These are phyloP conservation scores for Otis tarda DNA, from an alignment of 2,113 vertebrate species.

Conservation along the genomic window DNA sequence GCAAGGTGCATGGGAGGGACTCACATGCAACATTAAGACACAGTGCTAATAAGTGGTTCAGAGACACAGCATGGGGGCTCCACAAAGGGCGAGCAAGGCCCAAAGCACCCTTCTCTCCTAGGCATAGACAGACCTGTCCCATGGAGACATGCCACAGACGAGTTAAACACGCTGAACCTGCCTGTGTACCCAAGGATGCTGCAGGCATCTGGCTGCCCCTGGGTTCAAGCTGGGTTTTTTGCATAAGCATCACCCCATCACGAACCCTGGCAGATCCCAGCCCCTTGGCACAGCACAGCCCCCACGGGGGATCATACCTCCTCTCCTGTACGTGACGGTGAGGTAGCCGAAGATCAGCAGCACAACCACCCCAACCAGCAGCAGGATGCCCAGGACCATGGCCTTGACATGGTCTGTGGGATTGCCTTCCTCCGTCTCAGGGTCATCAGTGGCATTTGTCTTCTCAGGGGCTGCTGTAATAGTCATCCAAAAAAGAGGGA, in stretches of 20 bases:
- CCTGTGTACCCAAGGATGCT: neutral
- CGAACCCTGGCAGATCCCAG: neutral
- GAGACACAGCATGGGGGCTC: neutral
- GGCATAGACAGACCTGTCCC: neutral
- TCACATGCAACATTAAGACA: neutral
- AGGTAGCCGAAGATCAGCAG: constrained; percentile 21
- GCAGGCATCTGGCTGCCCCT: neutral
- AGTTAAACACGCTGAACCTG: neutral
- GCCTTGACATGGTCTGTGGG: neutral
- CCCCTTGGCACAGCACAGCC: neutral
- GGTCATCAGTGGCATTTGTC: neutral
- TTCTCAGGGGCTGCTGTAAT: neutral
- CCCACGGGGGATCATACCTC: neutral
- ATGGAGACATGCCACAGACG: neutral
- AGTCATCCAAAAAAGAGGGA: neutral
- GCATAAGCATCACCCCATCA: neutral
- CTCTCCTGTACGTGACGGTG: neutral
- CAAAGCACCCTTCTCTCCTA: neutral
- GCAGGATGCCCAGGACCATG: neutral
- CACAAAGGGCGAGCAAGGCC: neutral
- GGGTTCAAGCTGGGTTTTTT: neutral
- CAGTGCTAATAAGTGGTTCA: fast-evolving
- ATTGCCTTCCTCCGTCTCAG: neutral
- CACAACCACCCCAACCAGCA: neutral
- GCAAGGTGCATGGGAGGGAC: neutral